These are phyloP conservation scores for Drosophila leontia DNA, from an alignment of 1,140 invertebrate genomes.

Conservation along the genomic window DNA sequence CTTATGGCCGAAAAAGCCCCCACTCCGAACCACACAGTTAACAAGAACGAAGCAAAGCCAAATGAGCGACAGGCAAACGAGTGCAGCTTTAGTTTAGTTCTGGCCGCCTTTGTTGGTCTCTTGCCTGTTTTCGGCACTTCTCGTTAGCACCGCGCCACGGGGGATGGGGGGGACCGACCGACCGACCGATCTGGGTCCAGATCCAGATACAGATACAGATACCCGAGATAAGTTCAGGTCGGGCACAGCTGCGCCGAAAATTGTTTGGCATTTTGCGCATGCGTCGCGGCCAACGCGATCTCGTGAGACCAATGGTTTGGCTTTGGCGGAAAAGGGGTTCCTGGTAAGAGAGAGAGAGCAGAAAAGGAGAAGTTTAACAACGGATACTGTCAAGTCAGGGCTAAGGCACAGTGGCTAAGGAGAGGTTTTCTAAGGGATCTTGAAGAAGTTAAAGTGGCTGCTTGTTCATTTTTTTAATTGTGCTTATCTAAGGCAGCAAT, in stretches of 20 bases:
- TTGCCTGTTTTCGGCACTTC: conserved; percentile 73
- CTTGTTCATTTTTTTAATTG: background rate
- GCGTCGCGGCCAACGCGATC: conserved; percentile 63
- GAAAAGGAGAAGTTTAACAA: conserved; percentile 12
- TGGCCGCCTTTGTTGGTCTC: conserved; percentile 40
- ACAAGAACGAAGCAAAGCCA: conserved; percentile 66
- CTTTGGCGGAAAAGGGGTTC: conserved; percentile 1
- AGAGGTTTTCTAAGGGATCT: background rate
- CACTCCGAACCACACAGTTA: conserved; percentile 43
- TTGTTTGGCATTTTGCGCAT: conserved; percentile 79
- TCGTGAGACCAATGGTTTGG: conserved; percentile 11
- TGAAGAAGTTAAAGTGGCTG: background rate
- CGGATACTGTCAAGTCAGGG: conserved; percentile 18
- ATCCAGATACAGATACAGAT: conserved; percentile 60
- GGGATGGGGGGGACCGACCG: background rate
- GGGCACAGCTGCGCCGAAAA: conserved; percentile 77
- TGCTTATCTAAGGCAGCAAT: background rate
- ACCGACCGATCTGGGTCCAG: conserved; percentile 8
- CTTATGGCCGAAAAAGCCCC: conserved; percentile 50
- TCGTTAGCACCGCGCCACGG: conserved; percentile 67
- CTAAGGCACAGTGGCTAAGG: conserved; percentile 36
- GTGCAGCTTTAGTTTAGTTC: conserved; percentile 50
- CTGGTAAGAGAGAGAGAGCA: background rate
- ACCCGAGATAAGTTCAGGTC: conserved; percentile 76
- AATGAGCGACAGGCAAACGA: conserved; percentile 78